Conservation (phyloP, 2,113 vertebrate species). For the Dicaeum eximium region DNA sequence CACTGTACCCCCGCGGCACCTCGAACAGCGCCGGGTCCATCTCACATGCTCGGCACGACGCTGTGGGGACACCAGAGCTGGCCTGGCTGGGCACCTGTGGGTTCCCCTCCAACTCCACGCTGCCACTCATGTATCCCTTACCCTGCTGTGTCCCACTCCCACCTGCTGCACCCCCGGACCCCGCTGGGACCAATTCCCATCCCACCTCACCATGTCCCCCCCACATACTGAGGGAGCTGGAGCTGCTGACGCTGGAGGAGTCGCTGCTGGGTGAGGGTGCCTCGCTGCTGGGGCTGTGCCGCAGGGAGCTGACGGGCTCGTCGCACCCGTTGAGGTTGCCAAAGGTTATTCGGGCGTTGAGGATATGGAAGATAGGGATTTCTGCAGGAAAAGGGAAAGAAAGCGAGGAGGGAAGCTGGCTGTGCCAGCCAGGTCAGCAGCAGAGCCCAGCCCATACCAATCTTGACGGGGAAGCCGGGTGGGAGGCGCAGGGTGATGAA, state of each 20-base stretch:
- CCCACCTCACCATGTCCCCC: neutral
- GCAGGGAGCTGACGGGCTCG: slow-evolving; percentile 80
- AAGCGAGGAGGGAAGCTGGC: neutral
- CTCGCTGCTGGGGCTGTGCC: slow-evolving; percentile 83
- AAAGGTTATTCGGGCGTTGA: slow-evolving; percentile 96
- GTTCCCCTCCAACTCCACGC: neutral
- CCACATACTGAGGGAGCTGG: slow-evolving; percentile 87
- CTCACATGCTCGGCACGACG: slow-evolving; percentile 87
- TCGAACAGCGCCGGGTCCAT: slow-evolving; percentile 91
- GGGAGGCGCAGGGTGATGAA: slow-evolving; percentile 95
- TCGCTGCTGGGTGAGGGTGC: slow-evolving; percentile 91
- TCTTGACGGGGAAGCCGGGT: slow-evolving; percentile 93
- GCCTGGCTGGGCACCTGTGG: neutral
- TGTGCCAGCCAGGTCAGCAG: neutral
- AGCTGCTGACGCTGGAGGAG: slow-evolving; percentile 95
- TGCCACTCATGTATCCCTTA: fast-evolving
- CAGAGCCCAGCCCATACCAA: slow-evolving; percentile 74
- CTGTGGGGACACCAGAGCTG: slow-evolving; percentile 50
- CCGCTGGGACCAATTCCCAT: neutral
- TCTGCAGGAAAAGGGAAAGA: slow-evolving; percentile 69
- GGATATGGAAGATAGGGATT: slow-evolving; percentile 97
- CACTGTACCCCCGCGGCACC: slow-evolving; percentile 88
- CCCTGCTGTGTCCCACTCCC: neutral
- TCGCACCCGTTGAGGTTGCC: slow-evolving; percentile 96
- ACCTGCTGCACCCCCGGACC: neutral